These are phyloP conservation scores for Drosophila greeni DNA, from an alignment of 2,888 invertebrate species.

Conservation along the genomic window DNA sequence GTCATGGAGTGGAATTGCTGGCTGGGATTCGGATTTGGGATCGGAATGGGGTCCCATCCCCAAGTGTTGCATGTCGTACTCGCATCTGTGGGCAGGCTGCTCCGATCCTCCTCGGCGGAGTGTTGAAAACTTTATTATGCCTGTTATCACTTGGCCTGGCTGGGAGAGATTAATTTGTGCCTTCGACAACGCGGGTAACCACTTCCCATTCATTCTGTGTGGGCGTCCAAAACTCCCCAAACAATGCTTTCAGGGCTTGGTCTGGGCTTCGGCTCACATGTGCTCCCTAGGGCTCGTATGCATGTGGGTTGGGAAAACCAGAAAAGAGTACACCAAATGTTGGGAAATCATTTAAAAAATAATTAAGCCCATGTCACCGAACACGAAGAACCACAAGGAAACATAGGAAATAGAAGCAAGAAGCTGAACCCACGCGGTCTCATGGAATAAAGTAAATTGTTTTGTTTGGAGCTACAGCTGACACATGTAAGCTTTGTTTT, in stretches of 20 bases:
- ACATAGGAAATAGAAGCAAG: background rate
- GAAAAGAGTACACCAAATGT: constrained; percentile 18
- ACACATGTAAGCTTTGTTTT: constrained; percentile 21
- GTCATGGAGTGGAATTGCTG: constrained; percentile 39
- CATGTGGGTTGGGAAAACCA: constrained; percentile 39
- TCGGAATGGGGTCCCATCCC: constrained; percentile 18
- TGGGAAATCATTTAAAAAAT: constrained; percentile 67
- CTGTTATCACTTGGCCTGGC: constrained; percentile 47
- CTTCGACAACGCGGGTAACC: constrained; percentile 33
- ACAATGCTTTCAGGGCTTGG: constrained; percentile 43
- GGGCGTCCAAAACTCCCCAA: constrained; percentile 26
- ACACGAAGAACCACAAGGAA: constrained; percentile 13
- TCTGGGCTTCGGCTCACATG: constrained; percentile 20
- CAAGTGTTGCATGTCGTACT: constrained; percentile 40
- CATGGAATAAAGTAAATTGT: constrained; percentile 14
- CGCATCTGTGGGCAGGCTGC: constrained; percentile 32
- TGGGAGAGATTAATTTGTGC: constrained; percentile 50
- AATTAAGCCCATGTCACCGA: constrained; percentile 61
- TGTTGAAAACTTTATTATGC: constrained; percentile 65
- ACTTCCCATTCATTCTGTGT: constrained; percentile 20
- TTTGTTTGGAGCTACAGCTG: constrained; percentile 22
- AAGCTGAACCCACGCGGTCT: constrained; percentile 21
- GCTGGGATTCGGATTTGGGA: constrained; percentile 10
- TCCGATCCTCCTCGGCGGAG: constrained; percentile 26
- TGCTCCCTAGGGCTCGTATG: constrained; percentile 19